A percentile compares a stretch with the other conserved stretches of the same genome.
These are phyloP conservation scores for Anoura caudifer DNA, from an alignment of 2,113 vertebrate genomes.

Conservation along the genomic window DNA sequence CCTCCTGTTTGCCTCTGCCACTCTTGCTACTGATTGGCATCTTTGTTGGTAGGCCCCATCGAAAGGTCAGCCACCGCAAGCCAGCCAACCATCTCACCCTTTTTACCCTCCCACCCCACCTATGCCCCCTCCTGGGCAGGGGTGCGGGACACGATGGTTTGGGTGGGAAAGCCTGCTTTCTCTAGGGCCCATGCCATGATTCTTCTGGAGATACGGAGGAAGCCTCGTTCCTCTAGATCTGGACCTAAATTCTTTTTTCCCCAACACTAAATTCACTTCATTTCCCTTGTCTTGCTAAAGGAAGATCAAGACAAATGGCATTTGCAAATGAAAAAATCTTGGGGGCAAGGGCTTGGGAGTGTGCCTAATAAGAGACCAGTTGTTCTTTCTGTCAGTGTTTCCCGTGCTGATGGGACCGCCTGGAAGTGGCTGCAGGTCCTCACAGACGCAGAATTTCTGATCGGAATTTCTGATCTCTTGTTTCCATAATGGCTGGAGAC, in stretches of 20 bases:
- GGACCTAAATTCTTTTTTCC: background rate
- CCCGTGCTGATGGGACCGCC: background rate
- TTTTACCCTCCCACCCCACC: background rate
- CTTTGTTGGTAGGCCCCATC: background rate
- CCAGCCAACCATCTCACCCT: background rate
- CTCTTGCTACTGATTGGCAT: background rate
- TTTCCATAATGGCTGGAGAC: background rate
- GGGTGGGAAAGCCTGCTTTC: background rate
- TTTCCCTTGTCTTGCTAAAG: background rate
- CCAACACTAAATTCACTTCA: background rate
- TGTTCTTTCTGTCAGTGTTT: background rate
- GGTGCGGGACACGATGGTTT: background rate
- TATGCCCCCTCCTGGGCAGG: background rate
- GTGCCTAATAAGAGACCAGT: background rate
- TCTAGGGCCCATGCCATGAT: background rate
- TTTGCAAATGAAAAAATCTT: background rate
- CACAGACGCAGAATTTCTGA: background rate
- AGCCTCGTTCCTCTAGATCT: background rate
- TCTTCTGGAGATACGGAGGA: background rate
- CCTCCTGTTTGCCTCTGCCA: background rate
- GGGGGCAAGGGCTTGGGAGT: background rate
- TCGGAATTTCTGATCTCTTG: background rate
- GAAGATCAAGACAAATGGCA: conserved; percentile 17
- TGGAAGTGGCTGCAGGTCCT: background rate
- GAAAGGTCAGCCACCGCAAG: background rate